Conservation (phyloP, 2,797 vertebrate genomes). For the Esox masquinongy region DNA sequence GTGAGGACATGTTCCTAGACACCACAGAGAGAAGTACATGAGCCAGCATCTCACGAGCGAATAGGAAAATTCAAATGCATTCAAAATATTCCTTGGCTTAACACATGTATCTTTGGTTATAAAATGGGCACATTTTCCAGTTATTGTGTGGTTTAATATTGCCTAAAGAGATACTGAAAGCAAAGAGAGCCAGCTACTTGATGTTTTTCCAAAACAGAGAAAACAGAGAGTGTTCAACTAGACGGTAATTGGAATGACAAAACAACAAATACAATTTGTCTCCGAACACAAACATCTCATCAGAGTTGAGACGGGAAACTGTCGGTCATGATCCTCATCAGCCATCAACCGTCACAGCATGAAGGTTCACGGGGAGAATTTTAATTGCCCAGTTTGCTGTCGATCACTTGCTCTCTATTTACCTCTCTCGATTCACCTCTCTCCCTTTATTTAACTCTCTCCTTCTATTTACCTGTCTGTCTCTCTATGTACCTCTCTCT, state of each 20-base stretch:
- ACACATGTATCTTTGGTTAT: background rate
- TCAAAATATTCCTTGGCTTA: background rate
- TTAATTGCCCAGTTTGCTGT: constrained; percentile 35
- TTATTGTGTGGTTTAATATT: background rate
- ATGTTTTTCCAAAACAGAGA: constrained; percentile 36
- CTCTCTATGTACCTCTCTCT: background rate
- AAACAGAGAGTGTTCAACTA: constrained; percentile 32
- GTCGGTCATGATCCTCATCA: constrained; percentile 38
- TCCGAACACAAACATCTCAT: constrained; percentile 49
- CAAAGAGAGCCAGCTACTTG: constrained; percentile 29
- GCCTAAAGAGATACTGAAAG: background rate
- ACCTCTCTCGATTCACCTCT: background rate
- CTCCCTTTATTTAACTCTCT: background rate
- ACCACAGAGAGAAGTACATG: too few species aligned
- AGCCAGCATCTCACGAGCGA: too few species aligned
- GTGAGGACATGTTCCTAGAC: too few species aligned
- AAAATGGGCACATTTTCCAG: background rate
- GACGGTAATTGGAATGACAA: constrained; percentile 51
- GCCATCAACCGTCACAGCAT: constrained; percentile 33
- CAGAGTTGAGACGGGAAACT: constrained; percentile 34
- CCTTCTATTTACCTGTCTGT: background rate
- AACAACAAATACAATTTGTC: constrained; percentile 48
- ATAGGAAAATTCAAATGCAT: too few species aligned
- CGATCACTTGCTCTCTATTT: constrained; percentile 10
- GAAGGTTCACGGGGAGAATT: constrained; percentile 30